Evolutionary conservation across 2,113 vertebrate genomes (phyloP).

Genomic region (Xyliphius kryptos): DNA sequence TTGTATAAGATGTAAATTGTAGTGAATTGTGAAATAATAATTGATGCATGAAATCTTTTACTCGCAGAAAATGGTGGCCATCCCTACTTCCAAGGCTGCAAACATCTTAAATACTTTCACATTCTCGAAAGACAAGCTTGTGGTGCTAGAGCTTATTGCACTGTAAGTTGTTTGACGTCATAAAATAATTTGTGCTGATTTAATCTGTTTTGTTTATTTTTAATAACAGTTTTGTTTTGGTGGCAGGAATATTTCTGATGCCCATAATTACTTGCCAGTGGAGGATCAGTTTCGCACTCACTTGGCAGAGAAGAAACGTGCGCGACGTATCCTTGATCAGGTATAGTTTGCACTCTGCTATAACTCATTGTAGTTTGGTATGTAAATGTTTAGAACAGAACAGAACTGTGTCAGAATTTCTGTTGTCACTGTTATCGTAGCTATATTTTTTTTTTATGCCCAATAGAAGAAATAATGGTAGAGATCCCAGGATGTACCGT

Average conservation of each 20-base stretch:
- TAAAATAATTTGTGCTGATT: no score
- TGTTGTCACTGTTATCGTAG: no score
- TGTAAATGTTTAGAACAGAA: no score
- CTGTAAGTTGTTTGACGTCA: conserved; percentile 95
- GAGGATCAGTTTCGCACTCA: conserved; percentile 92
- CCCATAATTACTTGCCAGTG: conserved; percentile 89
- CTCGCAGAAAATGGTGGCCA: conserved; percentile 95
- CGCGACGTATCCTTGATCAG: conserved; percentile 91
- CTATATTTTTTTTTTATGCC: no score
- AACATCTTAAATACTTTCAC: conserved; percentile 97
- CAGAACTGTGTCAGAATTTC: no score
- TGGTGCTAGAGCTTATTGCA: conserved; percentile 87
- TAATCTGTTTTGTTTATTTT: no score
- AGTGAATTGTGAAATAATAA: no score
- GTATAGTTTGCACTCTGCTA: conserved; percentile 60
- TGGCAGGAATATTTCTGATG: conserved; percentile 89
- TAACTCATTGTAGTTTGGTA: no score
- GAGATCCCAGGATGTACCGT: no score
- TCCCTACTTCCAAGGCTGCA: conserved; percentile 88
- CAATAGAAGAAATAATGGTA: no score
- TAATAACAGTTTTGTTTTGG: neutral
- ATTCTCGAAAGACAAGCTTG: conserved; percentile 90
- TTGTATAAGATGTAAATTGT: no score
- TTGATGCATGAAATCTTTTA: no score
- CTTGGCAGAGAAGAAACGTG: conserved; percentile 89